phyloP scores from a whole-genome alignment of 2,113 vertebrate species.

The Sardina pilchardus region DNA sequence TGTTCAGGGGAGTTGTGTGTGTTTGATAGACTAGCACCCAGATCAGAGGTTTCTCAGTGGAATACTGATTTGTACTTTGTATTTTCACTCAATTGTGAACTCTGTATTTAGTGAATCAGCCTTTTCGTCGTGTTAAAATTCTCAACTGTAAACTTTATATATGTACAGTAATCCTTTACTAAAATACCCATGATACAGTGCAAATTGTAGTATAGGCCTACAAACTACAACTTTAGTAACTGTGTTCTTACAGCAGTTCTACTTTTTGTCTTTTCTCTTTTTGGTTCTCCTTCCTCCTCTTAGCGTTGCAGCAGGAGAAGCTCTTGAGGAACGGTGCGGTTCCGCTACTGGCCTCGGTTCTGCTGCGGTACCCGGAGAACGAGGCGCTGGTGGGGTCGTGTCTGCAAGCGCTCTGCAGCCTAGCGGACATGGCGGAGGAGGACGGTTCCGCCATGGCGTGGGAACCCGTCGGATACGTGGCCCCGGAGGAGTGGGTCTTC shows the following conservation, averaged over 20 bases:
- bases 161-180: background rate
- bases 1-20: background rate
- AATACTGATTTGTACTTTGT: background rate
- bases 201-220: background rate
- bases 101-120: background rate
- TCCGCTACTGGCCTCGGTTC: slow-evolving; percentile 71
- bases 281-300: background rate
- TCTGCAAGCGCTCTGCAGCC: slow-evolving; percentile 79
- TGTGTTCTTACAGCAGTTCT: background rate
- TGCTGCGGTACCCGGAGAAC: slow-evolving; percentile 71
- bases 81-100: background rate
- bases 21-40: background rate
- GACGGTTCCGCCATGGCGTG: slow-evolving; percentile 65
- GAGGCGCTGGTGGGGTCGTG: slow-evolving; percentile 74
- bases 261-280: background rate
- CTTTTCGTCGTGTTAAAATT: background rate
- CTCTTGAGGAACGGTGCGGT: slow-evolving; percentile 75
- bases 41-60: background rate
- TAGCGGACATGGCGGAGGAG: slow-evolving; percentile 76
- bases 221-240: background rate
- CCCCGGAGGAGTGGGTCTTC: slow-evolving; percentile 60
- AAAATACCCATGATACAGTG: background rate
- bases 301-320: slow-evolving; percentile 78
- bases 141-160: background rate
- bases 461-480: slow-evolving; percentile 53